Base-by-base conservation (phyloP, 1,140 invertebrate genomes). In the Aphelenchoides fujianensis region DNA sequence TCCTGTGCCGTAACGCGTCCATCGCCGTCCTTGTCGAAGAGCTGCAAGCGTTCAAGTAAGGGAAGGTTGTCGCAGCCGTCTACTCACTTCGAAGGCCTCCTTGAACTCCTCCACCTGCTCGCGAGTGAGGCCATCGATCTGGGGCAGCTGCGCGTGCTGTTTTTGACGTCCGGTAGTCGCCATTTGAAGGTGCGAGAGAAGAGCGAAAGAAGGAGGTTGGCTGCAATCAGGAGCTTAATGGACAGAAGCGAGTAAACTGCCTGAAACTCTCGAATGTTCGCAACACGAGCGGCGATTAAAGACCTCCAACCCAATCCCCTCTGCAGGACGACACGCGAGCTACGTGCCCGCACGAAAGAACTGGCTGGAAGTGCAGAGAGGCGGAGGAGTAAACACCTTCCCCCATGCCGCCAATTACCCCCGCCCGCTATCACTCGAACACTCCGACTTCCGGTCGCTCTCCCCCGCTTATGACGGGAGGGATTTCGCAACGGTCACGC, bases 1-100 rank as follows among this genome's bases (percentile, higher is more conserved):
- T 81, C 82, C 80, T 41, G 69, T 95, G 85, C 97, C 78, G 95
- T 97, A 87, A 98, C 97, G 82, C 94, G 95, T 86, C 96, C 96
- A 88, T 98, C 95, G 72, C 95, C 95, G 86, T 98, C 94, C 68
- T 78, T 78, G 71, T 80, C 79, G 54, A 80, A 80, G 19, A 80
- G 75, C 23, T 68, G 68, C 54, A 81, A 80, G n/a, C 68, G 70
- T 69, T 69, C 27, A 3, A 69, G 27, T 34, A n/a, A 2, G 35
- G 69, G 16, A 68, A 68, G 27, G 1, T 32, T 68, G n/a, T n/a
- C n/a, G n/a, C n/a, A n/a, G n/a, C n/a, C 23, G 35, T 69, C 5
- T 7, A 2, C 1, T 19, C 32, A 68, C 61, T 87, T 93, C 95
- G 86, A 98, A 97, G 75, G 95, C 95, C 88, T 98, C 94, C 89